Evolutionary conservation across 1,140 invertebrate species (phyloP).

Genomic region (Hirudo medicinalis): DNA sequence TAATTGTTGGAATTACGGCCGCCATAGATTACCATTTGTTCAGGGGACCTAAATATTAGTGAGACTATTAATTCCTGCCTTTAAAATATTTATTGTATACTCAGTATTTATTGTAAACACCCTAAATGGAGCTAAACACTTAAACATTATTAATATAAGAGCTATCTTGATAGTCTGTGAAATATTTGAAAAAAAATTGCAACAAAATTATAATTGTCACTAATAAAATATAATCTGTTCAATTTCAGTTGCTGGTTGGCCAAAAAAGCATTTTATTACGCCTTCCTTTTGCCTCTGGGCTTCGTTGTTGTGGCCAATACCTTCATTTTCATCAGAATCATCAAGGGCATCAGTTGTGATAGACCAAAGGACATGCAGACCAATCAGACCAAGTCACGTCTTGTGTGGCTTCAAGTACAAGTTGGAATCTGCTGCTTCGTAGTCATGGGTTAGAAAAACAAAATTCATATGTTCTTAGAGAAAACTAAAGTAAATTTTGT

Average conservation of each 20-base stretch:
- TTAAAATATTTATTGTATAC: too few species aligned
- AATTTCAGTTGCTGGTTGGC: constrained; percentile 40
- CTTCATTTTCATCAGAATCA: constrained; percentile 36
- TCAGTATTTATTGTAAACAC: too few species aligned
- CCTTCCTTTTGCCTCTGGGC: constrained; percentile 39
- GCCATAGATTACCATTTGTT: neutral
- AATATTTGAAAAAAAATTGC: too few species aligned
- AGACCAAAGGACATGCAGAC: constrained; percentile 32
- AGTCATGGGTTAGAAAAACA: constrained; percentile 32
- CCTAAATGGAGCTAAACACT: too few species aligned
- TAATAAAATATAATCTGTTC: constrained; percentile 32
- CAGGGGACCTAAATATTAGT: neutral
- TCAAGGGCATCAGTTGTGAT: constrained; percentile 36
- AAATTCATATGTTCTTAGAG: too few species aligned
- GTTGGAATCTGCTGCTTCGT: constrained; percentile 42
- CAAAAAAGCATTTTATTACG: constrained; percentile 38
- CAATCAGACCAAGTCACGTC: constrained; percentile 35
- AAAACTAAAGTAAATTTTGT: too few species aligned
- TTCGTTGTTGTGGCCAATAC: constrained; percentile 39
- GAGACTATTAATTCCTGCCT: neutral
- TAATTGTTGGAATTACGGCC: neutral
- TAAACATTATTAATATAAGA: too few species aligned
- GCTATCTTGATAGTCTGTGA: too few species aligned
- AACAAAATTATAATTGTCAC: constrained; percentile 10
- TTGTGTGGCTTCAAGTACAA: constrained; percentile 37